Conservation (phyloP, 2,888 invertebrate species). For the Caenorhabditis afra region DNA sequence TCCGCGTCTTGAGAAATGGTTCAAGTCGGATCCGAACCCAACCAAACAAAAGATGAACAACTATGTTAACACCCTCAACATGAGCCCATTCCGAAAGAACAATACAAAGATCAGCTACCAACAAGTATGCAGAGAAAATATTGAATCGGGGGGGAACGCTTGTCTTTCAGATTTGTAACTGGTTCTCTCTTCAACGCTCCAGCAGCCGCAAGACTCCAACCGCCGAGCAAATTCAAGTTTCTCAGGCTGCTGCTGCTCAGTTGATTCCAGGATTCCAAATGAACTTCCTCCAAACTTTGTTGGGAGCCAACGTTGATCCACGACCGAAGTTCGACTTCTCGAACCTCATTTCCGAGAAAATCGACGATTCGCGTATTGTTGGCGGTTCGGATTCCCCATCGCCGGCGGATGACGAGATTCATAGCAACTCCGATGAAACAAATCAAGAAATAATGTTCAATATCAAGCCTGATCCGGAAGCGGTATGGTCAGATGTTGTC, state of each 20-base stretch:
- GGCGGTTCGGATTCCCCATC: constrained; percentile 78
- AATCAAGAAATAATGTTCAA: constrained; percentile 30
- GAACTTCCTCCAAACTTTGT: constrained; percentile 36
- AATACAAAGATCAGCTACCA: constrained; percentile 74
- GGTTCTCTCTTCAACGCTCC: constrained; percentile 92
- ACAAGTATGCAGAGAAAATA: constrained; percentile 56
- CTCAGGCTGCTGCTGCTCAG: constrained; percentile 26
- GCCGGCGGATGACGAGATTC: constrained; percentile 76
- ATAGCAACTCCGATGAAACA: constrained; percentile 70
- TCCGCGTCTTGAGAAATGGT: constrained; percentile 96
- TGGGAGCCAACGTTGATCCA: constrained; percentile 24
- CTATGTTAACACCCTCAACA: constrained; percentile 94
- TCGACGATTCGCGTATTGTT: constrained; percentile 70
- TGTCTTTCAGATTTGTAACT: constrained; percentile 81
- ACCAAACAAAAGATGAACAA: constrained; percentile 96
- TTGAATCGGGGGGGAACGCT: no score
- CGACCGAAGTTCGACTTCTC: constrained; percentile 54
- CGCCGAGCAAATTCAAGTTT: constrained; percentile 14
- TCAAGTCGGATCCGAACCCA: constrained; percentile 93
- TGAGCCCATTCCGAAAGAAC: constrained; percentile 87
- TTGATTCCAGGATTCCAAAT: constrained; percentile 40
- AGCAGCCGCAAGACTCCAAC: constrained; percentile 40
- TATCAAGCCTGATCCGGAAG: constrained; percentile 40
- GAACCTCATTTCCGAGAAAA: constrained; percentile 19
- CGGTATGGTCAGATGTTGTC: no score